Conservation (phyloP, 2,113 vertebrate genomes). For the Halichoerus grypus region DNA sequence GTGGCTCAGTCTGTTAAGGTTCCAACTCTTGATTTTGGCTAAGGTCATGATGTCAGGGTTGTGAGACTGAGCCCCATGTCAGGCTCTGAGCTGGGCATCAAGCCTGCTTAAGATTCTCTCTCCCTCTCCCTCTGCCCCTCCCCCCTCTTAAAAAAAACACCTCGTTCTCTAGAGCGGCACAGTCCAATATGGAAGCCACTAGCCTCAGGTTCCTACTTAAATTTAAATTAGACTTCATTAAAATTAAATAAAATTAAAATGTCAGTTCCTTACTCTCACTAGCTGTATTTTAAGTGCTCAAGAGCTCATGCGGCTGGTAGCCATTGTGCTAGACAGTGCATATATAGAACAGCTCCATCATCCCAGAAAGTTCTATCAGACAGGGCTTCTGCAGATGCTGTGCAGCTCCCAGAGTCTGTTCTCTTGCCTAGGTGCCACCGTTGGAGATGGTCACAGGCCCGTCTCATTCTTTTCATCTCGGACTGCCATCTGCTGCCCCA, state of each 20-base stretch:
- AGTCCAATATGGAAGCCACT: neutral
- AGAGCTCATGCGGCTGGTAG: neutral
- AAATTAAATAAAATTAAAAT: constrained; percentile 1
- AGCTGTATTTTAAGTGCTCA: neutral
- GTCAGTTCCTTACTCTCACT: neutral
- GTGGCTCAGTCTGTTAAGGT: too few species aligned
- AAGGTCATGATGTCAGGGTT: too few species aligned
- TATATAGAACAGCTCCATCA: neutral
- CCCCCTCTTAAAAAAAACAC: too few species aligned
- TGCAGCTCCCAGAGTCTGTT: neutral
- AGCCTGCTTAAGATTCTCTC: too few species aligned
- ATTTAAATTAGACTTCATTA: neutral
- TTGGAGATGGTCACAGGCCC: neutral
- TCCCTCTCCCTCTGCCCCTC: too few species aligned
- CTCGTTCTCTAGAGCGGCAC: neutral
- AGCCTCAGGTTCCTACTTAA: neutral
- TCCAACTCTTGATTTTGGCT: too few species aligned
- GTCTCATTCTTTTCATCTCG: constrained; percentile 50
- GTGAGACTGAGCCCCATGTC: too few species aligned
- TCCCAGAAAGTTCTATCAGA: neutral
- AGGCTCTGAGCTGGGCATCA: too few species aligned
- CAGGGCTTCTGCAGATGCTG: neutral
- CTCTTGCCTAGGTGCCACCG: neutral
- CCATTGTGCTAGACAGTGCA: neutral
- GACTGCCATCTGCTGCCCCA: constrained; percentile 69